Evolutionary conservation across 2,888 invertebrate species (phyloP), one percentile per base, ranked within the genome.

Genomic region (Adelphocoris suturalis): DNA sequence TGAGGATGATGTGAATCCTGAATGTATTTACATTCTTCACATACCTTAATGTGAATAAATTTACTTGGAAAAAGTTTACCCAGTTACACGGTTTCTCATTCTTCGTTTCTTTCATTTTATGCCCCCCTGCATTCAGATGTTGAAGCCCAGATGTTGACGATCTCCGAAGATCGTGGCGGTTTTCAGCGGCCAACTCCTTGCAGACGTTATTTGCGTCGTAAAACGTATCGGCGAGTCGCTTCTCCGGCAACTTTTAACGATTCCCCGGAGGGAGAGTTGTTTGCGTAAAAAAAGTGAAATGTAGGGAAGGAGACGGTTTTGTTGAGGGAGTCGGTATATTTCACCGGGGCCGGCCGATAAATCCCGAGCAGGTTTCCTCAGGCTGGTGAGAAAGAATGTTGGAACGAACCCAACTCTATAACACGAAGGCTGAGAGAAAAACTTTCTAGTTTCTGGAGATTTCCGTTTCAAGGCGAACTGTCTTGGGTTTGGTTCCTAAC

Each of bases 301-400:
- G 61, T 61, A n/a, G 61, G 61, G 19, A 61, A 61, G 19, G n/a
- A 61, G 61, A 61, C 61, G 61, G 61, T 61, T 61, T 16, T 61
- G 61, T 61, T 61, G 61, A 61, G 61, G 61, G 61, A 61, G 61
- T 61, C 61, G 61, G 61, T 61, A 61, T 61, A 61, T 61, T 61
- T n/a, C 61, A 61, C 19, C 19, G 19, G 12, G 19, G 61, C 5
- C 61, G 61, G 61, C 61, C 61, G 16, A 61, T 61, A 61, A 61
- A 61, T 61, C 61, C 61, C 61, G 9, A 19, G 61, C 16, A 61
- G 61, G 61, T 61, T 37, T 61, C 19, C 61, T 61, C 61, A 61
- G 19, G n/a, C 61, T 61, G 19, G 61, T 2, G n/a, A n/a, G 19
- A 61, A 9, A 61, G 61, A 61, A 61, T 61, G 61, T 61, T 61